Conservation (phyloP, 2,113 vertebrate species). For the Alces alces region DNA sequence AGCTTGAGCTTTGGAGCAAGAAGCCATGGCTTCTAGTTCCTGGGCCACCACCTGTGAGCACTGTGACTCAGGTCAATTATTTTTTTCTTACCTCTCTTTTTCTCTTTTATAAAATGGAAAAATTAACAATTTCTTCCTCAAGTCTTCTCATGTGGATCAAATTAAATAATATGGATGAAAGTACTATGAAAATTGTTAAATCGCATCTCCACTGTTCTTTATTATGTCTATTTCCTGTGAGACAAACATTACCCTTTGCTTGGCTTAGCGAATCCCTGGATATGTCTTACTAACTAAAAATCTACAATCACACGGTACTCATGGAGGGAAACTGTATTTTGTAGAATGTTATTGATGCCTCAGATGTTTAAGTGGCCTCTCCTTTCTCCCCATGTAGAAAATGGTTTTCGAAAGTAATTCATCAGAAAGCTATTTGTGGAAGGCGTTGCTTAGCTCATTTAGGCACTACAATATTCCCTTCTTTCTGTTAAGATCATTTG, state of each 20-base stretch:
- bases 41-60: neutral
- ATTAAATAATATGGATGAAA: constrained; percentile 4
- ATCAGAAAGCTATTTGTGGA: constrained; percentile 12
- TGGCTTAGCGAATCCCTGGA: neutral
- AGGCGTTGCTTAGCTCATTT: neutral
- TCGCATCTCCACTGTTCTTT: neutral
- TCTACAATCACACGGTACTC: neutral
- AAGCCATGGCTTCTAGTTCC: neutral
- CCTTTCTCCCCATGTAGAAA: neutral
- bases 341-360: neutral
- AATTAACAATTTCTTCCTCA: constrained; percentile 17
- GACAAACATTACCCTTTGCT: neutral
- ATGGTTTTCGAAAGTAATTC: neutral
- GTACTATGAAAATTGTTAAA: neutral
- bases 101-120: neutral
- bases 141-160: neutral
- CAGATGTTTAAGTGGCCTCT: neutral
- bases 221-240: neutral
- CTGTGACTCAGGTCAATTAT: neutral
- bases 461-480: neutral
- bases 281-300: neutral
- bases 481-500: constrained; percentile 22
- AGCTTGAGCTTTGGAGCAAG: neutral
- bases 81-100: neutral
- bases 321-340: neutral